A percentile compares a stretch with the other conserved stretches of the same genome.
Conservation (phyloP, 2,797 vertebrate species). For the Sebastes aleutianus region DNA sequence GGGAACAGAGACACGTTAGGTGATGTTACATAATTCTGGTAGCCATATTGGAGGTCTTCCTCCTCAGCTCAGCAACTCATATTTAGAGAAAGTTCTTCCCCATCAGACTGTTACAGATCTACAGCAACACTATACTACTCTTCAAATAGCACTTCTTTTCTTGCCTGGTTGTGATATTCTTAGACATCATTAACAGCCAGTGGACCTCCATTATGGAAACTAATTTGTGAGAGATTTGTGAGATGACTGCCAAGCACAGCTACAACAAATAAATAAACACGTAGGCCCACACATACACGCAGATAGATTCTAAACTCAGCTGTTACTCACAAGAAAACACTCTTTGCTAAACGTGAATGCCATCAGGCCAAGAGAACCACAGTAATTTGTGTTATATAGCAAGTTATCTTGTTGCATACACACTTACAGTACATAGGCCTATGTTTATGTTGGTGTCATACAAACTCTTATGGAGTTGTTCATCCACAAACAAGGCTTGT, state of each 20-base stretch:
- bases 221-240: slow-evolving; percentile 11
- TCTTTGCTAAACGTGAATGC: neutral
- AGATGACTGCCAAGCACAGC: slow-evolving; percentile 28
- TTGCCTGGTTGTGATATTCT: slow-evolving; percentile 7
- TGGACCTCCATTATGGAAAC: slow-evolving; percentile 1
- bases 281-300: slow-evolving; percentile 2
- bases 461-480: neutral
- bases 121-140: neutral
- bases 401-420: neutral
- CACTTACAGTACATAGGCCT: neutral
- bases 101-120: neutral
- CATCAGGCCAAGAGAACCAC: neutral
- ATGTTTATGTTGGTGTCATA: neutral
- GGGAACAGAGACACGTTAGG: slow-evolving; percentile 3
- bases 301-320: slow-evolving; percentile 4
- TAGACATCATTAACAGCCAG: slow-evolving; percentile 12
- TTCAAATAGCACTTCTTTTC: neutral
- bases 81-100: neutral
- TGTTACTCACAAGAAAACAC: slow-evolving; percentile 2
- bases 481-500: neutral
- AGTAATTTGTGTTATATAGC: neutral
- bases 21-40: neutral
- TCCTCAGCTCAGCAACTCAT: neutral
- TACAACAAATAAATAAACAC: slow-evolving; percentile 37
- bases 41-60: neutral